phyloP scores from a whole-genome alignment of 2,888 invertebrate species.

The Diploptera punctata region DNA sequence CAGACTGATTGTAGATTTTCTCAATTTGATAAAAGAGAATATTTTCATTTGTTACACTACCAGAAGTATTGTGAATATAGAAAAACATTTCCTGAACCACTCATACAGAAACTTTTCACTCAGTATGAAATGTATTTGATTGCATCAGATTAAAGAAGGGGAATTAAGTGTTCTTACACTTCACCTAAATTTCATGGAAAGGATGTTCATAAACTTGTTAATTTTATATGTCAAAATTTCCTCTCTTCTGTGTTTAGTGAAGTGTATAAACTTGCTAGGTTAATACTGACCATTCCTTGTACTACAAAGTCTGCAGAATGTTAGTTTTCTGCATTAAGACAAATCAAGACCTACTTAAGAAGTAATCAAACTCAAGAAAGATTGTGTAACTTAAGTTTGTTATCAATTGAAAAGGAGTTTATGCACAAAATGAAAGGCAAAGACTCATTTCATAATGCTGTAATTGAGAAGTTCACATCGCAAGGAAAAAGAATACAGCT shows the following conservation, averaged over 20 bases:
- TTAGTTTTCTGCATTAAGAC: background rate
- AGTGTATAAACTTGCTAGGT: background rate
- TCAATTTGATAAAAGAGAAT: too few relatives aligned
- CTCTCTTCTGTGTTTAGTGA: too few relatives aligned
- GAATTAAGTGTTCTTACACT: background rate
- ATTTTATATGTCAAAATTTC: background rate
- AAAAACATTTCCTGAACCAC: background rate
- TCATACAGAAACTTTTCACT: too few relatives aligned
- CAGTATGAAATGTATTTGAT: too few relatives aligned
- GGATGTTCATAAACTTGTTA: background rate
- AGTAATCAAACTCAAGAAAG: background rate
- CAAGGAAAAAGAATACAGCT: background rate
- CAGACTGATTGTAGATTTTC: too few relatives aligned
- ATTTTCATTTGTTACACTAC: background rate
- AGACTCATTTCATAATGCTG: background rate
- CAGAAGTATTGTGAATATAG: background rate
- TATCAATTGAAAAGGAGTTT: slow-evolving; percentile 1
- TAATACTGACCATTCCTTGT: background rate
- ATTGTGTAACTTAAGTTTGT: background rate
- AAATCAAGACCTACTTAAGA: background rate
- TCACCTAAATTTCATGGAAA: background rate
- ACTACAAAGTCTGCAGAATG: background rate
- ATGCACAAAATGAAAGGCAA: background rate
- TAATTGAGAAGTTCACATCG: background rate
- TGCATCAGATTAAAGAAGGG: background rate